Base-by-base conservation (phyloP, 2,113 vertebrate genomes). In the Rutilus rutilus region DNA sequence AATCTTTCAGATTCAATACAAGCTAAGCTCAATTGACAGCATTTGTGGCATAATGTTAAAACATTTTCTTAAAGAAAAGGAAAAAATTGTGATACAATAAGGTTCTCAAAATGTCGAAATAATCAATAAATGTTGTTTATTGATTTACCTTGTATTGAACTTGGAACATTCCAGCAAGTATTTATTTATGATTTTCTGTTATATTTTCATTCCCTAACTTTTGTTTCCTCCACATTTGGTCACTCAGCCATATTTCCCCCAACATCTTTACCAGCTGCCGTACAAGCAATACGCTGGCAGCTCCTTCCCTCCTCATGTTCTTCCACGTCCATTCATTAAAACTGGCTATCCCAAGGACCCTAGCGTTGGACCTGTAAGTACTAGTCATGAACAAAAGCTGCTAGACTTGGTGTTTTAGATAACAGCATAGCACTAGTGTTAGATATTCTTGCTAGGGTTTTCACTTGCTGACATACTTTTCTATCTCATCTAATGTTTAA, bases 161-260 rank as follows among this genome's bases (percentile, higher is more conserved):
- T 75, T 23, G 2, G n/a, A 75, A 75, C 71, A 15, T 75, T 75
- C 71, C 42, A 47, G 42, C 39, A 74, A 25, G 42, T 33, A 50
- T 77, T 54, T 77, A 30, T 74, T 47, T 30, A 54, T 77, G 45
- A 11, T 54, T 77, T 92, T 91, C 89, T 89, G 83, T 87, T 94
- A 90, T 9, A 71, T 94, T 91, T 85, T 90, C 65, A 60, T 88
- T 88, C 88, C 89, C 54, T 88, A 83, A 83, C 80, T 83, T 75
- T 78, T 89, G 95, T 94, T 89, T 91, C 87, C 85, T 76, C 80
- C 71, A 86, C 92, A 89, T 91, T 93, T 91, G 94, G 93, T 94
- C 95, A 82, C 95, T 93, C 97, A 99, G 98, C 98, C 98, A 96
- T 99, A 99, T 97, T 99, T 99, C 96, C 96, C 97, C 95, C 97